Evolutionary conservation across 1,140 invertebrate species (phyloP).

Genomic region (Hyposmocoma kahamanoa): DNA sequence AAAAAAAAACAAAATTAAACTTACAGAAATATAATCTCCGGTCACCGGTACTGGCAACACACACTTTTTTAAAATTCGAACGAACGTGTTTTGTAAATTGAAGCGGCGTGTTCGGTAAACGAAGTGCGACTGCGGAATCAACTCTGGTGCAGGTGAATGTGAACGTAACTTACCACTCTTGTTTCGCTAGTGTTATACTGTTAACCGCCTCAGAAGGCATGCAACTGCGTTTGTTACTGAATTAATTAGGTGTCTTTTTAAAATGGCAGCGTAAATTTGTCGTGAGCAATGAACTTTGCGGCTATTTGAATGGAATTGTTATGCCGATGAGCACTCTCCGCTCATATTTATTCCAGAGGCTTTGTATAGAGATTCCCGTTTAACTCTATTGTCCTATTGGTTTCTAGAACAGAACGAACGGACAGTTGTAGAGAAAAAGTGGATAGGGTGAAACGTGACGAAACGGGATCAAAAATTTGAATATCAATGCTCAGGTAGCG

Average conservation of each 20-base stretch:
- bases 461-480: no score
- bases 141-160: conserved; percentile 60
- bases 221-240: conserved; percentile 17
- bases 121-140: conserved; percentile 47
- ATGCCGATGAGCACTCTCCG: not conserved
- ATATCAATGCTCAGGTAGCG: no score
- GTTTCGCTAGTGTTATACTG: conserved; percentile 35
- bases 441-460: no score
- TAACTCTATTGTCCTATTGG: no score
- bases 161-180: conserved; percentile 54
- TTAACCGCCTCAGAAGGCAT: conserved; percentile 24
- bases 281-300: not conserved
- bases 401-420: no score
- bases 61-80: conserved; percentile 34
- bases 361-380: no score
- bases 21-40: conserved; percentile 29
- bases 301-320: not conserved
- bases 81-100: conserved; percentile 31
- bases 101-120: conserved; percentile 35
- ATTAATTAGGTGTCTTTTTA: conserved; percentile 20
- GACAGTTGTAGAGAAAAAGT: no score
- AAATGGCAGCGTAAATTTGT: not conserved
- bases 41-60: conserved; percentile 38
- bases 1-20: conserved; percentile 25
- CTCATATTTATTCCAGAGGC: conserved; percentile 2